Evolutionary conservation across 1,140 invertebrate genomes (phyloP).

Genomic region (Hylyphantes graminicola): DNA sequence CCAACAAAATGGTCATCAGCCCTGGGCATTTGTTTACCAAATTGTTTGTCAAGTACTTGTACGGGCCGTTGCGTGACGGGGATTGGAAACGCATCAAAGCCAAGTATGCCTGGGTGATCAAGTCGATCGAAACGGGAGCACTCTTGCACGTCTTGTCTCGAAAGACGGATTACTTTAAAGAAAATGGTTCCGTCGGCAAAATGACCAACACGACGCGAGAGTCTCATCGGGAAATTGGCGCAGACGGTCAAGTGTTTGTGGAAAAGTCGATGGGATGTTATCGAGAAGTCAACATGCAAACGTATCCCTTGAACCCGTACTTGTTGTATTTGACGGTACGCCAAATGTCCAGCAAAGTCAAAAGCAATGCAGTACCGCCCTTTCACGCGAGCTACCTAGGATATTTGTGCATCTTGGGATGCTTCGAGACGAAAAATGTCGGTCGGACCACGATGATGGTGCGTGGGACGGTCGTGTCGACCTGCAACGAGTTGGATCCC

Average conservation of each 20-base stretch:
- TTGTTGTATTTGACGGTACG: background rate
- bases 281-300: slow-evolving; percentile 13
- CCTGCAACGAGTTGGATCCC: background rate
- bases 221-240: slow-evolving; percentile 14
- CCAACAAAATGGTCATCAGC: slow-evolving; percentile 33
- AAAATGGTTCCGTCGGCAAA: background rate
- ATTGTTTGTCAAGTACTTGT: slow-evolving; percentile 30
- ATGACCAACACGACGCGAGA: background rate
- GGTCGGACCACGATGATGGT: slow-evolving; percentile 4
- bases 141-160: slow-evolving; percentile 16
- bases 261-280: slow-evolving; percentile 15
- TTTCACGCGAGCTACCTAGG: slow-evolving; percentile 12
- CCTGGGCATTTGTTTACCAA: slow-evolving; percentile 34
- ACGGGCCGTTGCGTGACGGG: background rate
- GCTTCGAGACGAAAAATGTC: slow-evolving; percentile 29
- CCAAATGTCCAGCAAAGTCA: slow-evolving; percentile 21
- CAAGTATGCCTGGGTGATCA: background rate
- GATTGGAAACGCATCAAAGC: slow-evolving; percentile 16
- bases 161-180: slow-evolving; percentile 21
- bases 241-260: slow-evolving; percentile 9
- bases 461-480: background rate
- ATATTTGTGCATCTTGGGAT: slow-evolving; percentile 19
- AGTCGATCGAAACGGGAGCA: slow-evolving; percentile 22
- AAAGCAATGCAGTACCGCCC: background rate
- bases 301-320: slow-evolving; percentile 8